Evolutionary conservation across 2,113 vertebrate genomes (phyloP).

Genomic region (Forbesichthys agassizii): DNA sequence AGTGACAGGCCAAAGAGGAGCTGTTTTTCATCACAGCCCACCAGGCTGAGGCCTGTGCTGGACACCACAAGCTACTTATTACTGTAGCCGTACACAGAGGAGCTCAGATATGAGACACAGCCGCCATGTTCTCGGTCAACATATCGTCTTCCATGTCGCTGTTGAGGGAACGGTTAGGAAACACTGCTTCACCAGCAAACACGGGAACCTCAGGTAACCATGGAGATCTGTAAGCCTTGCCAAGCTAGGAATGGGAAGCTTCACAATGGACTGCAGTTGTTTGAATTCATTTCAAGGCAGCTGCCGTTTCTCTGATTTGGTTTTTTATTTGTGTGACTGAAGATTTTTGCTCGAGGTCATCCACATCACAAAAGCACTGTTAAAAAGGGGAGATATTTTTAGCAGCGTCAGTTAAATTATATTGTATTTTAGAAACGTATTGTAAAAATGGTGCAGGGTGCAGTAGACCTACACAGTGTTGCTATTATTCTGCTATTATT

Average conservation of each 20-base stretch:
- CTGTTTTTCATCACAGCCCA: slow-evolving; percentile 75
- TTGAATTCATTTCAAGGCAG: slow-evolving; percentile 27
- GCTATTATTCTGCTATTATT: neutral
- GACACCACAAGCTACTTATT: slow-evolving; percentile 37
- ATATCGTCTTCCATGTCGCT: slow-evolving; percentile 79
- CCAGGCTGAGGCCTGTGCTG: slow-evolving; percentile 37
- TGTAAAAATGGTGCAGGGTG: neutral
- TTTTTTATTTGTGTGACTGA: slow-evolving; percentile 5
- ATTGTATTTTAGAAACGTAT: slow-evolving; percentile 8
- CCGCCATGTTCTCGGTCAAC: slow-evolving; percentile 80
- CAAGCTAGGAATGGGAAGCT: slow-evolving; percentile 23
- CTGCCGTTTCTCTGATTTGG: neutral
- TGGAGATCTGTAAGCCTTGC: slow-evolving; percentile 48
- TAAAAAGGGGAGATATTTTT: slow-evolving; percentile 6
- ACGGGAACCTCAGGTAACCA: slow-evolving; percentile 66
- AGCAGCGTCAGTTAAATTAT: neutral
- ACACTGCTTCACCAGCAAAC: slow-evolving; percentile 59
- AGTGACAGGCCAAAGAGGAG: slow-evolving; percentile 63
- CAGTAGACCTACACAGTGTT: neutral
- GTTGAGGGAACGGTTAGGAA: slow-evolving; percentile 64
- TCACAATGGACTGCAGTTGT: neutral
- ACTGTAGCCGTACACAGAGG: neutral
- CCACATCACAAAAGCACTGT: neutral
- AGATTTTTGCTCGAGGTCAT: slow-evolving; percentile 1
- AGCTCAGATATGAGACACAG: slow-evolving; percentile 9